phyloP scores from a whole-genome alignment of 2,888 invertebrate genomes.

The Amphipoea oculea region DNA sequence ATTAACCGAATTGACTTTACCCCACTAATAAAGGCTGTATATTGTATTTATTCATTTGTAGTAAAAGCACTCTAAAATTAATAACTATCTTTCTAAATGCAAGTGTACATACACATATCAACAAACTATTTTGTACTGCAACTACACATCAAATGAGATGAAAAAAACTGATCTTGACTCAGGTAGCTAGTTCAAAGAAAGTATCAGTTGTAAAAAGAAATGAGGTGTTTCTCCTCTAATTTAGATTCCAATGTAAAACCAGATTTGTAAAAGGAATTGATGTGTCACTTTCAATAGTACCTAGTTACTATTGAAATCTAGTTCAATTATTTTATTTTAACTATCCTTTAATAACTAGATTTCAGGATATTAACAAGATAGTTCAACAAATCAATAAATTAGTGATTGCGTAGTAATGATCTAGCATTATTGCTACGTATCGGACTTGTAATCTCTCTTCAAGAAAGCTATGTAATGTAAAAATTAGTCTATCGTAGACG shows the following conservation, averaged over 20 bases:
- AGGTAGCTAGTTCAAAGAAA: slow-evolving; percentile 16
- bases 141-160: background rate
- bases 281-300: background rate
- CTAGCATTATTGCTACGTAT: background rate
- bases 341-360: background rate
- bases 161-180: slow-evolving; percentile 5
- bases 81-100: background rate
- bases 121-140: background rate
- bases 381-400: background rate
- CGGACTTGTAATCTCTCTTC: background rate
- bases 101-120: background rate
- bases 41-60: background rate
- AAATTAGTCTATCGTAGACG: background rate
- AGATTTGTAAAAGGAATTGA: background rate
- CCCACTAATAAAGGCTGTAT: too few species aligned
- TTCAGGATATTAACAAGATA: background rate
- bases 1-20: background rate
- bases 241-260: background rate
- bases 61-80: background rate
- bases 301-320: too few species aligned
- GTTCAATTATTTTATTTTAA: background rate
- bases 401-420: background rate
- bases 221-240: background rate
- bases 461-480: background rate
- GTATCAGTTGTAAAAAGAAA: background rate